Evolutionary conservation across 2,888 invertebrate genomes (phyloP).

Genomic region (Diaperis boleti): DNA sequence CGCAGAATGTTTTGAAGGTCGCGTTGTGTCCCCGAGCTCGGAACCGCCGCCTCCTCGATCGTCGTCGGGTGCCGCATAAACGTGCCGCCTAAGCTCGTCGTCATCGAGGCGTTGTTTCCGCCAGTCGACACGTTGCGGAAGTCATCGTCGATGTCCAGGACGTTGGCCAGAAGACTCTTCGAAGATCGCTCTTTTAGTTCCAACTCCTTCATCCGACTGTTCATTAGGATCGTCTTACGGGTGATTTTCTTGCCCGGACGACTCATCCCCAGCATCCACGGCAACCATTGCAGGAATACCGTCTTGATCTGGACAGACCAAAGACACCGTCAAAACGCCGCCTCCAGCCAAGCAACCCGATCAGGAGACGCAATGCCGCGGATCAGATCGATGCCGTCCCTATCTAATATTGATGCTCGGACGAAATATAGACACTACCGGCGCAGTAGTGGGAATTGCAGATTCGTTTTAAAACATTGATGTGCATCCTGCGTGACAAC

Average conservation of each 20-base stretch:
- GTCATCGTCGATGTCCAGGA: constrained; percentile 95
- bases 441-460: too few species aligned
- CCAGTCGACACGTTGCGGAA: constrained; percentile 82
- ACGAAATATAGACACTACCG: too few species aligned
- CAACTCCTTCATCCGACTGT: constrained; percentile 91
- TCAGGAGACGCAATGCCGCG: too few species aligned
- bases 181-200: constrained; percentile 95
- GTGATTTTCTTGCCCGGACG: constrained; percentile 96
- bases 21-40: constrained; percentile 75
- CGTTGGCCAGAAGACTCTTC: constrained; percentile 93
- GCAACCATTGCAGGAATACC: constrained; percentile 97
- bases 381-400: too few species aligned
- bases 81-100: constrained; percentile 64
- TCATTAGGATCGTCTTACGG: constrained; percentile 89
- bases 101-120: constrained; percentile 63
- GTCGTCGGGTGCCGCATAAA: constrained; percentile 81
- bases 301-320: constrained; percentile 81
- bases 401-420: too few species aligned
- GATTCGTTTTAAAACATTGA: too few species aligned
- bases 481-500: too few species aligned
- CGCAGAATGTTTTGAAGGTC: constrained; percentile 92
- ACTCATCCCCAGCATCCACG: constrained; percentile 95
- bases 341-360: too few species aligned
- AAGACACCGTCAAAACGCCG: neutral
- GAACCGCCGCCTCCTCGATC: constrained; percentile 74